Base-by-base conservation (phyloP, 2,797 vertebrate genomes). In the Sebastes taczanowskii region DNA sequence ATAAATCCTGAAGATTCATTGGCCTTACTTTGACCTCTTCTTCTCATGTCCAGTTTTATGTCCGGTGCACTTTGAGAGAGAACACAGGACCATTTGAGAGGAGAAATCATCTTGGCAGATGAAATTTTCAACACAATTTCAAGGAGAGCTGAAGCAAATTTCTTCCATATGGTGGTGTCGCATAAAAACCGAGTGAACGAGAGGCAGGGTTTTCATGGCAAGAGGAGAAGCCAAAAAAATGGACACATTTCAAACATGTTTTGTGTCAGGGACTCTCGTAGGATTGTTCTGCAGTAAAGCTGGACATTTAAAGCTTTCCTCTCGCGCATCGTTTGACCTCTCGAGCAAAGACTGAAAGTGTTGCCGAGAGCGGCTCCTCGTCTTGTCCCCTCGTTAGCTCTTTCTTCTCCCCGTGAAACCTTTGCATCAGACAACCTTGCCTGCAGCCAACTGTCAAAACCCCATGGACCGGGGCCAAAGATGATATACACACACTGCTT, bases 401-500 rank as follows among this genome's bases (percentile, higher is more conserved):
- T 75, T 83, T 86, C 53, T 78, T 78, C 55, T 84, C 79, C 67
- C 64, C 1, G 49, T 80, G 71, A 89, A 89, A 91, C 64, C 61
- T 82, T 77, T 73, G 68, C 70, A 91, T 92, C 86, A 71, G 77
- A 89, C 81, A 71, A 42, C 68, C 67, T 85, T 68, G 90, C 85
- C 84, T 90, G 86, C 78, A 88, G 91, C 89, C 91, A 91, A 89
- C 82, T 90, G 92, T 94, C 90, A 91, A 84, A 81, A 84, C 85
- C 82, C 49, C 60, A 82, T 94, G 92, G 90, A 90, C 53, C 46
- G 2, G 18, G 4, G 90, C 92, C 94, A 95, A 92, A 87, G 82
- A 95, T 92, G 93, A 95, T 91, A 93, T 89, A 94, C 87, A 93
- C 88, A 88, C 85, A 84, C 76, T 82, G 85, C 89, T 86, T 86